Evolutionary conservation across 2,113 vertebrate genomes (phyloP).

Genomic region (Oophaga pumilio): DNA sequence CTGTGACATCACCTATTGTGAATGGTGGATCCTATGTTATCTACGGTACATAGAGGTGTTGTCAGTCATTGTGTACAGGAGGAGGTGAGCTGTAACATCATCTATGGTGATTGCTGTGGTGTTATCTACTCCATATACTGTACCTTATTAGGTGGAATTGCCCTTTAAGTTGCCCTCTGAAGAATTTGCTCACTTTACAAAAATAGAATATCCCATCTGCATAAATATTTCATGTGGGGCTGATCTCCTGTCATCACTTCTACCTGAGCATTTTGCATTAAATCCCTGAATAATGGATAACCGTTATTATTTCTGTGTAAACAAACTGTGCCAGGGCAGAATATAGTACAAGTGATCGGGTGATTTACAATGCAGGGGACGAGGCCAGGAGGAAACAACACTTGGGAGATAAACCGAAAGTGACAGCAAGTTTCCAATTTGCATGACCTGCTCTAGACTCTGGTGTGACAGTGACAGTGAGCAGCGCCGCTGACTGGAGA

Average conservation of each 20-base stretch:
- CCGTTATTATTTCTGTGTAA: slow-evolving; percentile 36
- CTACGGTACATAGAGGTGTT: no score
- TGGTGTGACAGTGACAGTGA: slow-evolving; percentile 34
- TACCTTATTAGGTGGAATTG: neutral
- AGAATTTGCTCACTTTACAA: neutral
- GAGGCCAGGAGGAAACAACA: slow-evolving; percentile 21
- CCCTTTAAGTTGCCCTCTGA: slow-evolving; percentile 8
- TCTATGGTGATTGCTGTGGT: no score
- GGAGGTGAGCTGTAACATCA: no score
- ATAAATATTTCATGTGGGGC: slow-evolving; percentile 19
- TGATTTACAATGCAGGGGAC: slow-evolving; percentile 13
- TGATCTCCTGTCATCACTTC: slow-evolving; percentile 4
- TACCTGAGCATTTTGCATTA: slow-evolving; percentile 37
- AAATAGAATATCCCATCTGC: slow-evolving; percentile 4
- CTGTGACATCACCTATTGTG: no score
- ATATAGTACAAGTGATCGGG: slow-evolving; percentile 20
- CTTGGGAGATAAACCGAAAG: slow-evolving; percentile 41
- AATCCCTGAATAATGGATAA: slow-evolving; percentile 18
- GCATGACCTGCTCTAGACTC: slow-evolving; percentile 45
- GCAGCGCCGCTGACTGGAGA: slow-evolving; percentile 11
- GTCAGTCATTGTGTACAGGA: no score
- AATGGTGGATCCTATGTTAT: no score
- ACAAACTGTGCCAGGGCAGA: slow-evolving; percentile 8
- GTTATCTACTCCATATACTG: no score
- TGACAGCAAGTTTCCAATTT: slow-evolving; percentile 44